These are phyloP conservation scores for Hesperophylax magnus DNA, from an alignment of 1,140 invertebrate genomes.

Conservation along the genomic window DNA sequence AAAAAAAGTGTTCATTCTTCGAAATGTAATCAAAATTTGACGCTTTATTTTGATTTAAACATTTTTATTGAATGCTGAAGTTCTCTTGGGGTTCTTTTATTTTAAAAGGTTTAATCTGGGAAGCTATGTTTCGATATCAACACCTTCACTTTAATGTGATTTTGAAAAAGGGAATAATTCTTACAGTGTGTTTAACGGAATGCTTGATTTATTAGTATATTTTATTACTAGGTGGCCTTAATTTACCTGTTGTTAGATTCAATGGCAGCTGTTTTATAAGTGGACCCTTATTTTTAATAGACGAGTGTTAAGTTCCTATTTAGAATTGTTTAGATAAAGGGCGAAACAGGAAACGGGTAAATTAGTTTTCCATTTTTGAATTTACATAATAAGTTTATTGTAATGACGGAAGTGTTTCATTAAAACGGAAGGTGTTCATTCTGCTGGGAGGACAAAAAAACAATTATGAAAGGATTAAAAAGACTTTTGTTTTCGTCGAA, in stretches of 20 bases:
- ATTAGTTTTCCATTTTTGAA: conserved; percentile 57
- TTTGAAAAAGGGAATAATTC: not conserved
- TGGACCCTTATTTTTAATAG: conserved; percentile 45
- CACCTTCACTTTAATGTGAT: not conserved
- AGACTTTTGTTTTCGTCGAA: not conserved
- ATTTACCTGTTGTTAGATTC: not conserved
- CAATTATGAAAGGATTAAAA: not conserved
- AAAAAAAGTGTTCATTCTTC: too few relatives aligned
- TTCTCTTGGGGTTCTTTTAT: not conserved
- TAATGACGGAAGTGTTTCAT: conserved; percentile 49
- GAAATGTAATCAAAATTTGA: too few relatives aligned
- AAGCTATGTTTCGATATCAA: not conserved
- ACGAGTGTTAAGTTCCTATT: conserved; percentile 51
- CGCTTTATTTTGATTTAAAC: not conserved
- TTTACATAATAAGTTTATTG: conserved; percentile 58
- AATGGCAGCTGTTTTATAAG: conserved; percentile 24
- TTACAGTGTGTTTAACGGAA: not conserved
- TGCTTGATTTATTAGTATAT: not conserved
- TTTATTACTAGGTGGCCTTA: not conserved
- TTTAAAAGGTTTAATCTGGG: not conserved
- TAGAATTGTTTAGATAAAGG: conserved; percentile 57
- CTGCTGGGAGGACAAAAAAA: conserved; percentile 2
- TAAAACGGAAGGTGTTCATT: conserved; percentile 8
- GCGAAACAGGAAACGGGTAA: conserved; percentile 57
- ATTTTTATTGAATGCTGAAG: not conserved